These are phyloP conservation scores for Dallia pectoralis DNA, from an alignment of 2,797 vertebrate genomes.

Conservation along the genomic window DNA sequence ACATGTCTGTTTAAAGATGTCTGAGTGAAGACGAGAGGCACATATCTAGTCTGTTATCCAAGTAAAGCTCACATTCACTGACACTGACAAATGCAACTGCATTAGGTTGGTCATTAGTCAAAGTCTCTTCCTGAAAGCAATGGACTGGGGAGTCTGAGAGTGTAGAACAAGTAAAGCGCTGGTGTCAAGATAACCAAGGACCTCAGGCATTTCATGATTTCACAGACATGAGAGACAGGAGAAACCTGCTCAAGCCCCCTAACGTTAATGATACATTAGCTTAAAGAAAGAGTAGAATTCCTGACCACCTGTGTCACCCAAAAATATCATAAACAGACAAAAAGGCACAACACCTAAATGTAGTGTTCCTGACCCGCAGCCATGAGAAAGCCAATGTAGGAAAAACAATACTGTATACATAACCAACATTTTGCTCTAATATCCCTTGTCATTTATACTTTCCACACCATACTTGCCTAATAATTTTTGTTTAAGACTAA, in stretches of 20 bases:
- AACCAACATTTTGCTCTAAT: too few relatives aligned
- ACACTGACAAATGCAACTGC: slow-evolving; percentile 58
- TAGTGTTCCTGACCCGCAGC: too few relatives aligned
- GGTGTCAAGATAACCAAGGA: slow-evolving; percentile 57
- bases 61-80: slow-evolving; percentile 44
- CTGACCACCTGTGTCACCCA: too few relatives aligned
- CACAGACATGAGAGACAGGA: slow-evolving; percentile 19
- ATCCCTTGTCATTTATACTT: too few relatives aligned
- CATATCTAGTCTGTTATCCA: slow-evolving; percentile 55
- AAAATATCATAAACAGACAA: too few relatives aligned
- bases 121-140: slow-evolving; percentile 45
- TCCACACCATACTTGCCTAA: too few relatives aligned
- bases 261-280: too few relatives aligned
- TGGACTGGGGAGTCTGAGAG: slow-evolving; percentile 37
- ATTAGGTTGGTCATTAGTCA: slow-evolving; percentile 44
- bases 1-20: slow-evolving; percentile 5
- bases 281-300: too few relatives aligned
- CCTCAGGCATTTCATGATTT: slow-evolving; percentile 49
- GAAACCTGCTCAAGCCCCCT: too few relatives aligned
- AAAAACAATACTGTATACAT: too few relatives aligned
- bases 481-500: too few relatives aligned
- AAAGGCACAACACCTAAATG: too few relatives aligned
- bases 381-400: slow-evolving; percentile 4
- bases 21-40: slow-evolving; percentile 40
- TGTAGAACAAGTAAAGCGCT: slow-evolving; percentile 54